These are phyloP conservation scores for Drosophila hamatofila DNA, from an alignment of 2,888 invertebrate species.

Conservation along the genomic window DNA sequence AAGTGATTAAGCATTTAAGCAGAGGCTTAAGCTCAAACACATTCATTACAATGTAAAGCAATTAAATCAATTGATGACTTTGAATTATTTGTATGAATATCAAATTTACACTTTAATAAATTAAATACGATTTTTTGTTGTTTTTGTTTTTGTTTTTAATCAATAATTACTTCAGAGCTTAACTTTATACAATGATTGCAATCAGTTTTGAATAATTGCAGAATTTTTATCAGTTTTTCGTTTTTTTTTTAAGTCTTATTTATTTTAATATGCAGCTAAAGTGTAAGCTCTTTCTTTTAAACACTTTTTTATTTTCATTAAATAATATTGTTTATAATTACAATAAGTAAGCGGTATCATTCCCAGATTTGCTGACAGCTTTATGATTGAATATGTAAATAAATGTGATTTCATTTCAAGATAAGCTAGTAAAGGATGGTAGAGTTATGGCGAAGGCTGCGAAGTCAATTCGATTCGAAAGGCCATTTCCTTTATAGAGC, in stretches of 20 bases:
- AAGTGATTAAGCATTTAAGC: constrained; percentile 15
- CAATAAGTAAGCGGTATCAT: neutral
- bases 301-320: neutral
- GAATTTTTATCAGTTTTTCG: neutral
- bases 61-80: constrained; percentile 14
- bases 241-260: neutral
- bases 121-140: neutral
- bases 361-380: neutral
- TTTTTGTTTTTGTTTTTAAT: neutral
- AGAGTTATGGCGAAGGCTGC: too few relatives aligned
- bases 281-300: neutral
- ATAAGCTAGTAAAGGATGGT: neutral
- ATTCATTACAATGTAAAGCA: constrained; percentile 14
- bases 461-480: neutral
- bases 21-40: neutral
- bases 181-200: constrained; percentile 4
- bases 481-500: neutral
- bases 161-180: constrained; percentile 11
- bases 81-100: constrained; percentile 12
- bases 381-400: constrained; percentile 7
- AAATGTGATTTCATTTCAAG: neutral
- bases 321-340: neutral
- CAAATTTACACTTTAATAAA: constrained; percentile 4
- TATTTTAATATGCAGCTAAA: neutral
- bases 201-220: constrained; percentile 9